Base-by-base conservation (phyloP, 2,113 vertebrate genomes). In the Chlorodrepanis virens region DNA sequence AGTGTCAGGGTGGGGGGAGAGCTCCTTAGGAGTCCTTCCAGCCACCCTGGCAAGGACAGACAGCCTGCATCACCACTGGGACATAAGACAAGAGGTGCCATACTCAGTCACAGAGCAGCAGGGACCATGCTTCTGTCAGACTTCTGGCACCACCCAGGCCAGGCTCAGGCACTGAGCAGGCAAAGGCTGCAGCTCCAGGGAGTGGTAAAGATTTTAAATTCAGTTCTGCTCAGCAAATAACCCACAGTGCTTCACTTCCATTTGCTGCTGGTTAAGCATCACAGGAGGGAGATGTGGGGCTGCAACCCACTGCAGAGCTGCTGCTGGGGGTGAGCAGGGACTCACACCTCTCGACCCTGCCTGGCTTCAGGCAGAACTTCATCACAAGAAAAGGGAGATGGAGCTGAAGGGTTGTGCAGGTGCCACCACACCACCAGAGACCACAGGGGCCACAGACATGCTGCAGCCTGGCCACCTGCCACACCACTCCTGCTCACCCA, bases 31-130 rank as follows among this genome's bases (percentile, higher is more conserved):
- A 49, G n/a, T 3, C 24, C 31, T 31, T 68, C 27, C 27, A 24
- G 52, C 27, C 44, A 28, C 23, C n/a, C 42, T 40, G 28, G 35
- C 42, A 47, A 29, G 68, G 75, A 29, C 16, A 14, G 63, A 3
- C 40, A 57, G 45, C 42, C 45, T 37, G 56, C 3, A 10, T 14
- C 27, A n/a, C n/a, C 28, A 4, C 0, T 4, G 2, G 40, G 52
- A 47, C 67, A 14, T 1, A 8, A 14, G 33, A n/a, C 0, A 4
- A 68, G 75, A 85, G 33, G 33, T 39, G 68, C 45, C 65, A 45
- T 6, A 0, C 19, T 29, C 1, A 0, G 54, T 12, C 61, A 53
- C 14, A 6, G 11, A 21, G 40, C 47, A 76, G 56, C 67, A 76
- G 76, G 42, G 47, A 61, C 50, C 1, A 0, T 20, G 42, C 16